phyloP scores from a whole-genome alignment of 2,888 invertebrate genomes.

The Pseudococcus viburni region DNA sequence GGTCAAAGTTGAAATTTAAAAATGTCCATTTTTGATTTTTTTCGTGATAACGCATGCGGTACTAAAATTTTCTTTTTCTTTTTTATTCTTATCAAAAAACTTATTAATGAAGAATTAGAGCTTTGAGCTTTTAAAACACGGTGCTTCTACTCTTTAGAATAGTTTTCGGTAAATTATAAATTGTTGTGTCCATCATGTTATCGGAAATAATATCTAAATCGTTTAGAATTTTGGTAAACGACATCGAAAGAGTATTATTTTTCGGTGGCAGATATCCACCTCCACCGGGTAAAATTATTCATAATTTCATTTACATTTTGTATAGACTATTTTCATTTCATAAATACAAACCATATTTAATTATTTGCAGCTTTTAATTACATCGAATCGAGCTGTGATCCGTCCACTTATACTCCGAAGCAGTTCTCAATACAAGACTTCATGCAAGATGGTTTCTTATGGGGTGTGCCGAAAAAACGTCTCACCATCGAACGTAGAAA shows the following conservation, averaged over 20 bases:
- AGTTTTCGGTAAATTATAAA: neutral
- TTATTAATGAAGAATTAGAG: neutral
- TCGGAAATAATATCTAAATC: slow-evolving; percentile 68
- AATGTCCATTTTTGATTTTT: neutral
- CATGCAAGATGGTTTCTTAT: slow-evolving; percentile 79
- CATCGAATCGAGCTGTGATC: slow-evolving; percentile 8
- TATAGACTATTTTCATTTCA: neutral
- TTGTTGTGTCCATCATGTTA: neutral
- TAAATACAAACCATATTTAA: neutral
- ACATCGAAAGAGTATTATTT: slow-evolving; percentile 72
- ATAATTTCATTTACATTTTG: neutral
- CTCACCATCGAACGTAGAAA: slow-evolving; percentile 82
- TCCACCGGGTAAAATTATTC: slow-evolving; percentile 73
- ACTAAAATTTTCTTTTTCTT: neutral
- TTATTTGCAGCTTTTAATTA: slow-evolving; percentile 40
- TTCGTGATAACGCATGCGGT: neutral
- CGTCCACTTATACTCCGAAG: neutral
- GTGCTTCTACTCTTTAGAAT: neutral
- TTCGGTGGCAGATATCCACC: slow-evolving; percentile 71
- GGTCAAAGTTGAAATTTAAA: neutral
- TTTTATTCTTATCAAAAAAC: neutral
- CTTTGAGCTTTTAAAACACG: neutral
- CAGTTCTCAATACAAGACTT: slow-evolving; percentile 60
- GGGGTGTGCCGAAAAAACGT: slow-evolving; percentile 86
- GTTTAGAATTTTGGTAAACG: slow-evolving; percentile 71